Conservation (phyloP, 2,797 vertebrate genomes). For the Lindbergichthys nudifrons region DNA sequence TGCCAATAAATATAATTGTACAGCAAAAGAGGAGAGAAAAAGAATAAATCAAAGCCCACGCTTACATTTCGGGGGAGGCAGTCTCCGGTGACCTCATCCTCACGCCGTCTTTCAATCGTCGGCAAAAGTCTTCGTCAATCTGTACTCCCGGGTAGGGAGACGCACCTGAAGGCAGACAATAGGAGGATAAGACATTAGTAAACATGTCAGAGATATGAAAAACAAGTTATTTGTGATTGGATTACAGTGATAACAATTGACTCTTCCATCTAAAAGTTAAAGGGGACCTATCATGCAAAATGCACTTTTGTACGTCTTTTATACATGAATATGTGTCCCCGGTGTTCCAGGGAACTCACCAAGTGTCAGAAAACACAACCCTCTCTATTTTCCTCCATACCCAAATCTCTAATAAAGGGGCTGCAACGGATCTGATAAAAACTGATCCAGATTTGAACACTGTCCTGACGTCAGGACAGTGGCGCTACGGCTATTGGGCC, state of each 20-base stretch:
- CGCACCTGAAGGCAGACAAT: constrained; percentile 85
- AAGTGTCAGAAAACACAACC: too few relatives aligned
- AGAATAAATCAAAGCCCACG: constrained; percentile 11
- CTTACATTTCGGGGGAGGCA: constrained; percentile 95
- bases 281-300: too few relatives aligned
- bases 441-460: too few relatives aligned
- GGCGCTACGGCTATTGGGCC: too few relatives aligned
- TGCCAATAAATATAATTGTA: constrained; percentile 14
- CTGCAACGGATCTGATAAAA: too few relatives aligned
- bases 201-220: not conserved
- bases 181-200: not conserved
- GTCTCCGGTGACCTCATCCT: constrained; percentile 97
- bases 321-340: too few relatives aligned
- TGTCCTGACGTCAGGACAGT: too few relatives aligned
- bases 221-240: not conserved
- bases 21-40: not conserved
- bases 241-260: constrained; percentile 13
- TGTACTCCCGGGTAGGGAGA: constrained; percentile 98
- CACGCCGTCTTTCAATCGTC: constrained; percentile 92
- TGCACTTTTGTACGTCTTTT: too few relatives aligned
- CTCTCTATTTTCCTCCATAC: too few relatives aligned
- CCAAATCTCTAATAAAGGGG: too few relatives aligned
- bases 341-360: too few relatives aligned
- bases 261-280: constrained; percentile 5
- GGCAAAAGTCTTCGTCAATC: constrained; percentile 98